A percentile compares a stretch with the other conserved stretches of the same genome.
phyloP scores from a whole-genome alignment of 2,113 vertebrate species.

The Sebastes fasciatus region DNA sequence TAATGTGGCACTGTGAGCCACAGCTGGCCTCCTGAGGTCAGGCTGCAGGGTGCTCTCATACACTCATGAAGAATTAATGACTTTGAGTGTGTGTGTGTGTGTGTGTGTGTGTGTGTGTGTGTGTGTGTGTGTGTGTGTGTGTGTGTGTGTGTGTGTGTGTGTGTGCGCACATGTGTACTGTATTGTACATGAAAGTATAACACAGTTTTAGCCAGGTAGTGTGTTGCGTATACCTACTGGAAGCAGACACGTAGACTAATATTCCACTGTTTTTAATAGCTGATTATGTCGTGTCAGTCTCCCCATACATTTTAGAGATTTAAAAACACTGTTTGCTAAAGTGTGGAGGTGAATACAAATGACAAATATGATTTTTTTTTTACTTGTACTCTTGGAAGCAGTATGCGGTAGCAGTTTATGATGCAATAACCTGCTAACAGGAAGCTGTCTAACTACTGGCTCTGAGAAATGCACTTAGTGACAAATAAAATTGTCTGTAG shows the following conservation, averaged over 20 bases:
- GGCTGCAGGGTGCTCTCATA: conserved; percentile 39
- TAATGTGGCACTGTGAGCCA: conserved; percentile 25
- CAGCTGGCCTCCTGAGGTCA: conserved; percentile 42
- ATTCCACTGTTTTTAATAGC: neutral
- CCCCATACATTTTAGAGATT: neutral
- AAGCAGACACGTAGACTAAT: neutral
- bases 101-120: conserved; percentile 1
- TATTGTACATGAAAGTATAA: neutral
- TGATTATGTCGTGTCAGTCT: neutral
- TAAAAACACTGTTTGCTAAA: neutral
- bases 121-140: neutral
- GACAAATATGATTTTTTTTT: neutral
- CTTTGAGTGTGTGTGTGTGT: neutral
- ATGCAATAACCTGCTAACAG: neutral
- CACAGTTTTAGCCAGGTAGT: neutral
- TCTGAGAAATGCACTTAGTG: neutral
- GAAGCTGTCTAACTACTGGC: neutral
- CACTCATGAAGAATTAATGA: conserved; percentile 46
- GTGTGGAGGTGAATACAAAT: neutral
- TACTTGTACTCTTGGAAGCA: neutral
- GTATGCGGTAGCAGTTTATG: neutral
- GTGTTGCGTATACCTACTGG: neutral
- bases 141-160: neutral
- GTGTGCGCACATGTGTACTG: neutral
- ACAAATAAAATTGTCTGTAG: neutral